Percentiles rank a stretch among this genome's conserved stretches.
Evolutionary conservation across 2,113 vertebrate species (phyloP).

Genomic region (Psettodes erumei): DNA sequence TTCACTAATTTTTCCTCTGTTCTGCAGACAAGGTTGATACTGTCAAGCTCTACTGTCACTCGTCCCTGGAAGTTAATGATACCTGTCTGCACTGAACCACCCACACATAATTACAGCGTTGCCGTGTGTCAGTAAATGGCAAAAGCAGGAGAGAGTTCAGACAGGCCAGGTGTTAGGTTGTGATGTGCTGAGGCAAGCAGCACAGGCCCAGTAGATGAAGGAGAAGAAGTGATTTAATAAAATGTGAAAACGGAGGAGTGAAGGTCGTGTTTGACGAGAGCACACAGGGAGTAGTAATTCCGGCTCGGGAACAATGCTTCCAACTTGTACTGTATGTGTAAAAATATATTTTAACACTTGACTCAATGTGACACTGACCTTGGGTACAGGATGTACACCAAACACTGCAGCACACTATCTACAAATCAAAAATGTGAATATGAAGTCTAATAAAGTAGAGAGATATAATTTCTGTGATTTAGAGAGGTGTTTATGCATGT

Average conservation of each 20-base stretch:
- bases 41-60: constrained; percentile 23
- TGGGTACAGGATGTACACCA: not conserved
- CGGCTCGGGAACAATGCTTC: constrained; percentile 8
- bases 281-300: constrained; percentile 9
- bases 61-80: constrained; percentile 41
- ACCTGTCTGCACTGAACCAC: constrained; percentile 22
- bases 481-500: not conserved
- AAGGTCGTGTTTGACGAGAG: constrained; percentile 22
- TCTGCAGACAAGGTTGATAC: not conserved
- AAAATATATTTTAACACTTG: constrained; percentile 12
- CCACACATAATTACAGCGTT: constrained; percentile 58
- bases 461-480: not conserved
- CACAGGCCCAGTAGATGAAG: constrained; percentile 12
- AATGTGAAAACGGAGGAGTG: constrained; percentile 36
- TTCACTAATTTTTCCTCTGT: not conserved
- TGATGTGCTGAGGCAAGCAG: constrained; percentile 67
- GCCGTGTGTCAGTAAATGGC: constrained; percentile 48
- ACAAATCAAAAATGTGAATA: not conserved
- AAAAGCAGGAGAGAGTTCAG: constrained; percentile 20
- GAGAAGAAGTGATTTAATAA: constrained; percentile 44
- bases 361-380: constrained; percentile 12
- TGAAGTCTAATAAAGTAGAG: not conserved
- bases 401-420: not conserved
- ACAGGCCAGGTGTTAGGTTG: constrained; percentile 50
- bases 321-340: not conserved